phyloP scores from a whole-genome alignment of 2,113 vertebrate species.

The Gavia stellata region DNA sequence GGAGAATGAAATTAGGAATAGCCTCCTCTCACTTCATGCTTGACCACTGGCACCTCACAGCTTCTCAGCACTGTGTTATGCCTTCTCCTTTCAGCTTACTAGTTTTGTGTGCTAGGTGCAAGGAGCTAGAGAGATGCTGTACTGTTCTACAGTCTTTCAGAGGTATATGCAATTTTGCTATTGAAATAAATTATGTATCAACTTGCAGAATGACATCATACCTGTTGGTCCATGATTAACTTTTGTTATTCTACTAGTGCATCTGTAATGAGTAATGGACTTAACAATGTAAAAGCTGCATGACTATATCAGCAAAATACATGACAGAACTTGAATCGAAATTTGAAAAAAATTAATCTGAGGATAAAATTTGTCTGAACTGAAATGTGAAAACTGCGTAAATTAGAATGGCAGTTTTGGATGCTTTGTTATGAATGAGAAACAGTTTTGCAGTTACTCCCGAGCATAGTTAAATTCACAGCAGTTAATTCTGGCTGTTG shows the following conservation, averaged over 20 bases:
- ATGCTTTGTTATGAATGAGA: not conserved
- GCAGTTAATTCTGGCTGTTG: not conserved
- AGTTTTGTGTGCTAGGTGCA: not conserved
- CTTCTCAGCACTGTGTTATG: not conserved
- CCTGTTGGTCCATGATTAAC: not conserved
- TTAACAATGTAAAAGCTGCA: not conserved
- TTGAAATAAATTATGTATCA: not conserved
- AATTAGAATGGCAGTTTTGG: not conserved
- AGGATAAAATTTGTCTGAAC: not conserved
- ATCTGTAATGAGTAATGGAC: not conserved
- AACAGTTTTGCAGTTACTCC: not conserved
- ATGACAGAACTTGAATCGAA: not conserved
- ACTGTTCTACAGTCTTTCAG: not conserved
- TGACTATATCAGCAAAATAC: not conserved
- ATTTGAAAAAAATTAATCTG: not conserved
- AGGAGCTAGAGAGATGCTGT: not conserved
- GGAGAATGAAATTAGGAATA: not conserved
- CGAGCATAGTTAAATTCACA: not conserved
- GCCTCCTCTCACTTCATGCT: rapidly evolving
- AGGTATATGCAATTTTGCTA: not conserved
- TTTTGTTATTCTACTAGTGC: not conserved
- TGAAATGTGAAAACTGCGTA: not conserved
- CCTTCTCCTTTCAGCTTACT: not conserved
- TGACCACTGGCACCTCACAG: not conserved
- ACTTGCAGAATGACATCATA: not conserved